A percentile compares a stretch with the other conserved stretches of the same genome.
phyloP scores from a whole-genome alignment of 1,140 invertebrate genomes.

The Nebria ingens region DNA sequence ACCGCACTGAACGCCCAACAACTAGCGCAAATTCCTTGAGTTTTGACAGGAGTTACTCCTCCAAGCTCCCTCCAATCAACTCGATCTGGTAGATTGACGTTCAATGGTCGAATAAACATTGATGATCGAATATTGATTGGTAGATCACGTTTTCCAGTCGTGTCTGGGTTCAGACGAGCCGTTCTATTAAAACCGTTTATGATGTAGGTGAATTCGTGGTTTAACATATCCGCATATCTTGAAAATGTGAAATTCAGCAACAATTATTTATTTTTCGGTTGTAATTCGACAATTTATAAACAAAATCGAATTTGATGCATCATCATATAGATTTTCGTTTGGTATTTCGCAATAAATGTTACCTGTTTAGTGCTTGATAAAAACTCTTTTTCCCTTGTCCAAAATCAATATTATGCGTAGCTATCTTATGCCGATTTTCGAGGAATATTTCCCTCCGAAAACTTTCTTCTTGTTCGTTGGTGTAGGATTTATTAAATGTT shows the following conservation, averaged over 20 bases:
- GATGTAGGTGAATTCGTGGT: constrained; percentile 62
- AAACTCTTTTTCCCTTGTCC: constrained; percentile 51
- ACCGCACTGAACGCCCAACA: constrained; percentile 48
- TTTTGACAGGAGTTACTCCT: constrained; percentile 27
- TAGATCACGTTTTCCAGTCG: background rate
- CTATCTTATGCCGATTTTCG: constrained; percentile 73
- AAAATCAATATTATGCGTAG: constrained; percentile 67
- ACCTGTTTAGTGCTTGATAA: constrained; percentile 53
- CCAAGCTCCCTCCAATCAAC: constrained; percentile 29
- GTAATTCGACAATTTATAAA: too few species aligned
- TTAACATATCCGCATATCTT: constrained; percentile 72
- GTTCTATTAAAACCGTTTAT: constrained; percentile 74
- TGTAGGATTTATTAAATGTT: constrained; percentile 58
- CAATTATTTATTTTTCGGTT: too few species aligned
- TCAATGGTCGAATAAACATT: constrained; percentile 25
- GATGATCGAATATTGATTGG: constrained; percentile 12
- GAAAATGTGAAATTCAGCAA: background rate
- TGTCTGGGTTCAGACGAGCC: constrained; percentile 13
- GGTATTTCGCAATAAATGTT: background rate
- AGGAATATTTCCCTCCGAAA: constrained; percentile 77
- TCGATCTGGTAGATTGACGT: constrained; percentile 23
- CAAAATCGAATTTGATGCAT: too few species aligned
- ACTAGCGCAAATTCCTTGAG: constrained; percentile 32
- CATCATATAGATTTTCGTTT: too few species aligned
- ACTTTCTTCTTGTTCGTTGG: constrained; percentile 56